Evolutionary conservation across 2,113 vertebrate species (phyloP), one percentile per base, ranked within the genome.

Genomic region (Urocynchramus pylzowi): DNA sequence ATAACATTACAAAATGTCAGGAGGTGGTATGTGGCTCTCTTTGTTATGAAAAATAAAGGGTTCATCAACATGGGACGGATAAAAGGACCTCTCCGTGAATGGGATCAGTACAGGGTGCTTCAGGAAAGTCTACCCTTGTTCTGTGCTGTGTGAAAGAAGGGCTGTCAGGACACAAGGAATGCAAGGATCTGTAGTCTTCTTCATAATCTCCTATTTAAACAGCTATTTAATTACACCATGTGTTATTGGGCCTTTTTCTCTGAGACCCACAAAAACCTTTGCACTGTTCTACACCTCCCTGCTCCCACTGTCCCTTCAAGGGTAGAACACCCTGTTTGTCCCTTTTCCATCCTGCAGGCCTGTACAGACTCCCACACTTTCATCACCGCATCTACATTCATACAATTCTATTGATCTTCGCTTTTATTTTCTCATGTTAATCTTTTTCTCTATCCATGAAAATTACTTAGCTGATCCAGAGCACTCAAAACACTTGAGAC

Each of bases 71-170:
- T 11, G 18, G 8, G 24, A 73, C 16, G 17, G 54, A 56, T 27
- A 60, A 79, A 89, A 52, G 6, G 12, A 54, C 5, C 8, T 80
- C 44, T 39, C 9, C 7, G 19, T 14, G 28, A 26, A 53, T 8
- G 10, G 10, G 21, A 26, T 64, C 23, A 21, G 5, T 16, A 35
- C 6, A 79, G 5, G 1, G 0, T 44, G 30, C 19, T 52, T 7
- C 15, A 42, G 16, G 30, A 69, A 71, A 79, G 20, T 35, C 20
- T 10, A 50, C 8, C 5, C 17, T 35, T 45, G 11, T 11, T 54
- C 35, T 12, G 2, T 39, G 33, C 11, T 68, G 10, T 9, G 12
- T 13, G 19, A 52, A 75, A 68, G 8, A 65, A 77, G 5, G 2
- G 4, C 52, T 71, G 31, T 19, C 21, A 82, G 23, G 6, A 27